Conservation (phyloP, 1,140 invertebrate species). For the Drosophila auraria region DNA sequence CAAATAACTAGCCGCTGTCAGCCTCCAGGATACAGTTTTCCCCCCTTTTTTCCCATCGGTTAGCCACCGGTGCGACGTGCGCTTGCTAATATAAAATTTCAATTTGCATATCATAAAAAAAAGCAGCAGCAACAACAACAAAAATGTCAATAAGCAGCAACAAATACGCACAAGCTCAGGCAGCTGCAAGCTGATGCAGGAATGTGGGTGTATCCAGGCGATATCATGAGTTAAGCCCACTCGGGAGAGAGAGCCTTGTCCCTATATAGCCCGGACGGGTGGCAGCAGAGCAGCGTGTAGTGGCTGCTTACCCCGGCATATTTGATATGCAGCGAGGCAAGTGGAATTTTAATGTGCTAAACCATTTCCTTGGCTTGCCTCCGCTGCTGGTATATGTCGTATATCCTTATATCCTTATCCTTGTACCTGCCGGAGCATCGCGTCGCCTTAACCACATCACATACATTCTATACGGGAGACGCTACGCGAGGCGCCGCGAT, state of each 20-base stretch:
- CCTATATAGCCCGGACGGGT: not conserved
- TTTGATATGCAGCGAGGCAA: conserved; percentile 81
- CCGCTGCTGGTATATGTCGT: conserved; percentile 41
- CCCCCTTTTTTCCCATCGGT: conserved; percentile 39
- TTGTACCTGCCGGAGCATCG: conserved; percentile 5
- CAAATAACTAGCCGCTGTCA: conserved; percentile 70
- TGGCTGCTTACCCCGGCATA: conserved; percentile 63
- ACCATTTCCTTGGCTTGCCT: conserved; percentile 69
- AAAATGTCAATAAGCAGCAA: conserved; percentile 73
- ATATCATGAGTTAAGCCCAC: conserved; percentile 54
- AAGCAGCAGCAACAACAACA: not conserved
- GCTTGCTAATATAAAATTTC: conserved; percentile 81
- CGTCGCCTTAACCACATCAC: conserved; percentile 27
- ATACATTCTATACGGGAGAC: conserved; percentile 16
- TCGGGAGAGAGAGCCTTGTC: conserved; percentile 34
- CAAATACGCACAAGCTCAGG: conserved; percentile 60
- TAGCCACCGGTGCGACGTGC: conserved; percentile 36
- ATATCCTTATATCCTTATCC: conserved; percentile 27
- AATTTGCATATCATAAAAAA: conserved; percentile 81
- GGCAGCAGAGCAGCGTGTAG: not conserved
- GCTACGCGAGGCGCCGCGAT: not conserved
- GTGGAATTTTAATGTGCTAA: conserved; percentile 83
- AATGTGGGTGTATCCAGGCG: conserved; percentile 28
- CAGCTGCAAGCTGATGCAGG: conserved; percentile 27
- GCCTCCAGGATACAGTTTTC: conserved; percentile 14